Conservation (phyloP, 2,113 vertebrate species). For the Rhodinocichla rosea region DNA sequence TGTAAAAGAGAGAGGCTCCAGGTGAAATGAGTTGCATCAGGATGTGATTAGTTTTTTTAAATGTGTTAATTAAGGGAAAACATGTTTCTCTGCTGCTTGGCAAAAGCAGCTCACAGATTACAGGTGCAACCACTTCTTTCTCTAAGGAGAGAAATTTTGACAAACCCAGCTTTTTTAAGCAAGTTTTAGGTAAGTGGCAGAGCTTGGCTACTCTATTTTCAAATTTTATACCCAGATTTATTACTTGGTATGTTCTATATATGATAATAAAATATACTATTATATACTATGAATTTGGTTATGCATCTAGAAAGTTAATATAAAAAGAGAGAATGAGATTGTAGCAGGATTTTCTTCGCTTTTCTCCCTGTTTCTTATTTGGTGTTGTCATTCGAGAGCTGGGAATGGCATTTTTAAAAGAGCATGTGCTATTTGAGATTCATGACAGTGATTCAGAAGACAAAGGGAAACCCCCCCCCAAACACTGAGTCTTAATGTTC, state of each 20-base stretch:
- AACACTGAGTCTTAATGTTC: not conserved
- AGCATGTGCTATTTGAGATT: not conserved
- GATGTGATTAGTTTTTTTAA: not conserved
- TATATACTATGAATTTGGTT: not conserved
- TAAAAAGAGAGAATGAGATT: not conserved
- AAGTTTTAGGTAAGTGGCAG: not conserved
- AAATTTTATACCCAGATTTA: not conserved
- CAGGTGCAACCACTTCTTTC: not conserved
- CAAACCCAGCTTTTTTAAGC: not conserved
- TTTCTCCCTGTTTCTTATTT: not conserved
- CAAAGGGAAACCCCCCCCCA: fast-evolving
- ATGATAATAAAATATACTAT: not conserved
- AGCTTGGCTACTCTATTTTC: not conserved
- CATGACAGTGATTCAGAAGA: not conserved
- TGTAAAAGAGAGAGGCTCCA: not conserved
- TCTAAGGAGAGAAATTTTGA: not conserved
- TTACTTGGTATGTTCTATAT: not conserved
- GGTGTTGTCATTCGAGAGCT: fast-evolving
- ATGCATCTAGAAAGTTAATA: not conserved
- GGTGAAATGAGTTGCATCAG: not conserved
- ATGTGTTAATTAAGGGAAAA: not conserved
- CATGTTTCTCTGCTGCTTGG: not conserved
- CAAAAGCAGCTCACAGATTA: not conserved
- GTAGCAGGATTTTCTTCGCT: fast-evolving
- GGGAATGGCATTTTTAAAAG: not conserved